phyloP scores from a whole-genome alignment of 2,113 vertebrate species.

The Nasalis larvatus region DNA sequence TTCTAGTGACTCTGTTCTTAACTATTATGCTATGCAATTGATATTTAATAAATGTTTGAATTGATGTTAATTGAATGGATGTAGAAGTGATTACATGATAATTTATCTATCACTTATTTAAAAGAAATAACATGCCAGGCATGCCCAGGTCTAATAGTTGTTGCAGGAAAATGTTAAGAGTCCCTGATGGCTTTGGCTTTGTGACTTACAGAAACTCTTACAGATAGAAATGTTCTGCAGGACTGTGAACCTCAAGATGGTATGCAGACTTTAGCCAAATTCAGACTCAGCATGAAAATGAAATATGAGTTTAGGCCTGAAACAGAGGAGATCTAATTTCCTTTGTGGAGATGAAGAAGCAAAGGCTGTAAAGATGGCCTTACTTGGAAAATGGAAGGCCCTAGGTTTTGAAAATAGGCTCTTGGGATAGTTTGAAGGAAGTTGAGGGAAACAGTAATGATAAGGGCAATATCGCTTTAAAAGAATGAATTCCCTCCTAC shows the following conservation, averaged over 20 bases:
- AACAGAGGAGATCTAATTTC: not conserved
- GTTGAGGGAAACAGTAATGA: not conserved
- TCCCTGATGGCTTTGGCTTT: not conserved
- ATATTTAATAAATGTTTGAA: conserved; percentile 17
- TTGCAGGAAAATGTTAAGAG: not conserved
- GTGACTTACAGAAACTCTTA: not conserved
- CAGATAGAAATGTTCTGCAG: not conserved
- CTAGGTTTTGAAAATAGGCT: not conserved
- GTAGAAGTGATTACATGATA: conserved; percentile 16
- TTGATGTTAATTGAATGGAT: not conserved
- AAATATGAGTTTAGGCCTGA: conserved; percentile 19
- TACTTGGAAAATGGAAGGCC: not conserved
- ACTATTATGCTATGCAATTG: not conserved
- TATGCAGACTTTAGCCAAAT: not conserved
- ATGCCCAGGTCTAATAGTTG: not conserved
- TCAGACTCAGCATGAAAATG: conserved; percentile 3
- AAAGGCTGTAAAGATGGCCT: not conserved
- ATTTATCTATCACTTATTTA: not conserved
- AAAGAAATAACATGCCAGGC: not conserved
- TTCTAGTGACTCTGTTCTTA: not conserved
- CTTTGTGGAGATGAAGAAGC: not conserved
- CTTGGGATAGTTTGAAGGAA: conserved; percentile 31
- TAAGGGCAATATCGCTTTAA: conserved; percentile 15
- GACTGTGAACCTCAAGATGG: not conserved
- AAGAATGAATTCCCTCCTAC: conserved; percentile 32